A percentile compares a stretch with the other conserved stretches of the same genome.
Conservation (phyloP, 2,113 vertebrate species). For the Porphyrio hochstetteri region DNA sequence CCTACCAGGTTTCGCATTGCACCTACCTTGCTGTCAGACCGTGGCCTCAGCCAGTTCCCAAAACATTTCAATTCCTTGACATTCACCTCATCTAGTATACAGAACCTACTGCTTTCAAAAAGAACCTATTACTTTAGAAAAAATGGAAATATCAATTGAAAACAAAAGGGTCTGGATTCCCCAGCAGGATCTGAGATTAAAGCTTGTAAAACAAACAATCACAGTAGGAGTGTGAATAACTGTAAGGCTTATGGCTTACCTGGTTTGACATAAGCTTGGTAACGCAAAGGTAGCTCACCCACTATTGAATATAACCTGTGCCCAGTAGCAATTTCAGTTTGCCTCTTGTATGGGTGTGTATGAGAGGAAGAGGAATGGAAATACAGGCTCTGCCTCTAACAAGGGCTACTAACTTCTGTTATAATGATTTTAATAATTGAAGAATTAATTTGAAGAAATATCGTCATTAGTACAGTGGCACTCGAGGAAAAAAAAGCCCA, state of each 20-base stretch:
- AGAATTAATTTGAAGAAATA: background rate
- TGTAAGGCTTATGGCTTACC: background rate
- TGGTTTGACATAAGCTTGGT: background rate
- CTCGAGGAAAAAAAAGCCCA: background rate
- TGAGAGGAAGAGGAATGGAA: background rate
- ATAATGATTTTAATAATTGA: background rate
- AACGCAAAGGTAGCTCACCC: background rate
- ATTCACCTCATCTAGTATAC: background rate
- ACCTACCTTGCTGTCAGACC: background rate
- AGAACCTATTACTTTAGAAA: background rate
- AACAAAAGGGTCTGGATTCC: background rate
- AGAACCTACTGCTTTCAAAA: background rate
- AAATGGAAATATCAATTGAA: background rate
- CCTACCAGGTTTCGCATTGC: background rate
- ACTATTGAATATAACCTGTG: background rate
- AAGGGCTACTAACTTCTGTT: background rate
- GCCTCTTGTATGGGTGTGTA: background rate
- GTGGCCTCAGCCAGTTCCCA: background rate
- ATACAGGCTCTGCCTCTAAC: background rate
- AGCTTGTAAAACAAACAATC: background rate
- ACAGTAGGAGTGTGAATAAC: background rate
- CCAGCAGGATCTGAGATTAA: background rate
- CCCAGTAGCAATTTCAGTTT: background rate
- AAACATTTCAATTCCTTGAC: background rate
- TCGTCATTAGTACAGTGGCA: background rate